Base-by-base conservation (phyloP, 2,797 vertebrate genomes). In the Sciurus carolinensis region DNA sequence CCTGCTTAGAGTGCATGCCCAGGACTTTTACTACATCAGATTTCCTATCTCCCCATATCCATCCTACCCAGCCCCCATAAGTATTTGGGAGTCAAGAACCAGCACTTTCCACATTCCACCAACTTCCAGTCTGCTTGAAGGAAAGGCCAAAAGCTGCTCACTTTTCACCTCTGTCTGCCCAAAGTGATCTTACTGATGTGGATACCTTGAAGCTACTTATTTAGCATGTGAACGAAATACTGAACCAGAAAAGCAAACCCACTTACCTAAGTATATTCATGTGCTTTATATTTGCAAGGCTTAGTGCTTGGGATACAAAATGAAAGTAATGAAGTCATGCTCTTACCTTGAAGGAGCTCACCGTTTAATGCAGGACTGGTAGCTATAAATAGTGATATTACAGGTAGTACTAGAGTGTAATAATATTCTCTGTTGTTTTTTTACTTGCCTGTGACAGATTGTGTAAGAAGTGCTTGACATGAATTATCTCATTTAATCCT, bases 401-500 rank as follows among this genome's bases (percentile, higher is more conserved):
- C 81, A 94, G 80, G 39, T 92, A 80, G 44, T 87, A 11, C 86
- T 86, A 84, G 71, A 90, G 14, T 83, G 24, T 92, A 71, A n/a
- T 91, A 86, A 76, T 91, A 76, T 80, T 93, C 59, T 28, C 36
- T 82, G 2, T 54, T 95, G 30, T 64, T 24, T 95, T 97, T n/a
- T 91, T 92, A 71, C 91, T 96, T 95, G 94, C 47, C n/a, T 87
- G 72, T 97, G 81, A 87, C 64, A 94, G 52, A 39, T 62, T 94
- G 8, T 92, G 36, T 93, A 72, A 94, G 96, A 93, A 81, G 84
- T 90, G 30, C 33, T 85, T 96, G 87, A 42, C 36, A 36, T 72
- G 73, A 82, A 91, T 95, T 97, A n/a, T 69, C 75, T 92, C 67
- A 50, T 82, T 94, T 88, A 83, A 67, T 95, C 26, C 52, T 91